A percentile compares a stretch with the other conserved stretches of the same genome.
phyloP scores from a whole-genome alignment of 2,113 vertebrate species.

The Indri indri region DNA sequence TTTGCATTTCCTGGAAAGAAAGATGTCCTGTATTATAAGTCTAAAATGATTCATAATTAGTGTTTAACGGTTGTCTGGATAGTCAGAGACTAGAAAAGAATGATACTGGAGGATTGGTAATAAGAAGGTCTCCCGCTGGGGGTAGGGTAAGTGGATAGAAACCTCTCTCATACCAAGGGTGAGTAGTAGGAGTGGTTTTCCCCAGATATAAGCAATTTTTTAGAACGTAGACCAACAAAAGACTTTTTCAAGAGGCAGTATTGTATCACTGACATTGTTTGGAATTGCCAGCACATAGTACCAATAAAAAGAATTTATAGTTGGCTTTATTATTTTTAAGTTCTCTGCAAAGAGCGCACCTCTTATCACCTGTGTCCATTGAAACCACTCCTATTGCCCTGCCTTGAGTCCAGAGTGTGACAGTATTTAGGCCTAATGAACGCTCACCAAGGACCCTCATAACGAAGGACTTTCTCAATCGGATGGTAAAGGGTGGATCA shows the following conservation, averaged over 20 bases:
- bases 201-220: background rate
- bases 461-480: slow-evolving; percentile 22
- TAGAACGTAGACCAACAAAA: background rate
- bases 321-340: slow-evolving; percentile 15
- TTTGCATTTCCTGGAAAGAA: background rate
- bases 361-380: background rate
- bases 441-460: background rate
- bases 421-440: background rate
- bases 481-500: background rate
- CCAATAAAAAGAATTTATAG: slow-evolving; percentile 30
- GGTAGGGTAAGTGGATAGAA: background rate
- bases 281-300: background rate
- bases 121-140: background rate
- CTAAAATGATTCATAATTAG: background rate
- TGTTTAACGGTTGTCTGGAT: background rate
- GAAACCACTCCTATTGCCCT: background rate
- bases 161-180: background rate
- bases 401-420: background rate
- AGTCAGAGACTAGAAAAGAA: background rate
- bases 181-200: background rate
- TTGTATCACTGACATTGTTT: slow-evolving; percentile 6
- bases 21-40: background rate
- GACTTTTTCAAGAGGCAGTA: background rate
- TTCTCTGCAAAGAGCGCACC: background rate
- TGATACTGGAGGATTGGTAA: background rate